phyloP scores from a whole-genome alignment of 2,797 vertebrate species.

The Oceanodroma leucorhoa region DNA sequence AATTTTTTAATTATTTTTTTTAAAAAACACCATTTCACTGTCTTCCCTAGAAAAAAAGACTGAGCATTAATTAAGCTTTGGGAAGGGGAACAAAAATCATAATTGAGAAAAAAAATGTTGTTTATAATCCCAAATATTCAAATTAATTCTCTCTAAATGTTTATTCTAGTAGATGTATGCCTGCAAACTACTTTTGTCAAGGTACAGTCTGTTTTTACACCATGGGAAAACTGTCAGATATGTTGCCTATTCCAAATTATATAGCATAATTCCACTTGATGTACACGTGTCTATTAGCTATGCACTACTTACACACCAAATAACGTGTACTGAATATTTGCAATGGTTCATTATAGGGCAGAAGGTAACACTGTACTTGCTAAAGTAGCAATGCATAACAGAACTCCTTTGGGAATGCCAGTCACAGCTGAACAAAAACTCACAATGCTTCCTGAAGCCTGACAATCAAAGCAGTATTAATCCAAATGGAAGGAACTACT shows the following conservation, averaged over 20 bases:
- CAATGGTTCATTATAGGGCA: background rate
- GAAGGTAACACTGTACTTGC: background rate
- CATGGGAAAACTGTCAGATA: background rate
- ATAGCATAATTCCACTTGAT: background rate
- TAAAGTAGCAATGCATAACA: background rate
- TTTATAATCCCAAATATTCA: background rate
- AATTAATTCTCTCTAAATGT: background rate
- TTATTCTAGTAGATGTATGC: background rate
- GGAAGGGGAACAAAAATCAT: background rate
- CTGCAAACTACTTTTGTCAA: background rate
- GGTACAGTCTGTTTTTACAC: background rate
- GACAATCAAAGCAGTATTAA: background rate
- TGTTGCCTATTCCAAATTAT: background rate
- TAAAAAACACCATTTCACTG: background rate
- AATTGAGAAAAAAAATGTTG: background rate
- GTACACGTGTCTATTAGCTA: background rate
- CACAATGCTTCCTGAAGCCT: background rate
- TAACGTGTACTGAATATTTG: background rate
- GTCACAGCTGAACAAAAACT: background rate
- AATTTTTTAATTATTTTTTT: background rate
- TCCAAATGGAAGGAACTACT: background rate
- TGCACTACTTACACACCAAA: background rate
- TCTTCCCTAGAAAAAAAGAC: background rate
- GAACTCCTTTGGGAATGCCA: background rate
- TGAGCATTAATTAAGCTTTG: background rate